Evolutionary conservation across 2,113 vertebrate species (phyloP), one percentile per base, ranked within the genome.

Genomic region (Labeo rohita): DNA sequence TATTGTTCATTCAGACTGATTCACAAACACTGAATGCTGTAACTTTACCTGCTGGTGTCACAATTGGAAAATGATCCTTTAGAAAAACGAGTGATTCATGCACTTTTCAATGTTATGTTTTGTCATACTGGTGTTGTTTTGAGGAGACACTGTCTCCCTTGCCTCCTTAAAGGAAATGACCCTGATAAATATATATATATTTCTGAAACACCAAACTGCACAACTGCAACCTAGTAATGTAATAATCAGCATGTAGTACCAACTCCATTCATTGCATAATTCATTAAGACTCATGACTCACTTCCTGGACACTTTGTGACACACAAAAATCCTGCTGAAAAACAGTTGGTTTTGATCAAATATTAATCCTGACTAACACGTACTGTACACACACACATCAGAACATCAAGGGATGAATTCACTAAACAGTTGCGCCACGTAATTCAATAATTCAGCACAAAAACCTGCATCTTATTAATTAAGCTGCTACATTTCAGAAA

Each of bases 331-430:
- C 4, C 11, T 50, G 39, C 16, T n/a, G 34, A 49, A 65, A 10
- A 50, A 82, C 80, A 52, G 16, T 36, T 23, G 47, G 15, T 70
- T 82, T 70, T 68, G 47, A 52, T 66, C 7, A 82, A 82, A 82
- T 68, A 82, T 70, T 36, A 52, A 82, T 70, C 23, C 28, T 70
- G 36, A 80, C 36, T 63, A 7, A 47, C 76, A 18, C 28, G 3
- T 34, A 50, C 34, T 65, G 61, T 65, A 59, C 50, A 47, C 65
- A 54, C 63, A 66, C 59, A 83, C 72, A 45, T 68, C 61, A 68
- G 65, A 49, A 49, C 43, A 66, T 13, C 2, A 16, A 76, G 36
- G n/a, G n/a, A 28, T 4, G 6, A 6, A 16, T 49, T 45, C 39
- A 52, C 21, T 50, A 52, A 76, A 76, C 39, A n/a, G 43, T 13